These are phyloP conservation scores for Alaudala cheleensis DNA, from an alignment of 2,113 vertebrate genomes.

Conservation along the genomic window DNA sequence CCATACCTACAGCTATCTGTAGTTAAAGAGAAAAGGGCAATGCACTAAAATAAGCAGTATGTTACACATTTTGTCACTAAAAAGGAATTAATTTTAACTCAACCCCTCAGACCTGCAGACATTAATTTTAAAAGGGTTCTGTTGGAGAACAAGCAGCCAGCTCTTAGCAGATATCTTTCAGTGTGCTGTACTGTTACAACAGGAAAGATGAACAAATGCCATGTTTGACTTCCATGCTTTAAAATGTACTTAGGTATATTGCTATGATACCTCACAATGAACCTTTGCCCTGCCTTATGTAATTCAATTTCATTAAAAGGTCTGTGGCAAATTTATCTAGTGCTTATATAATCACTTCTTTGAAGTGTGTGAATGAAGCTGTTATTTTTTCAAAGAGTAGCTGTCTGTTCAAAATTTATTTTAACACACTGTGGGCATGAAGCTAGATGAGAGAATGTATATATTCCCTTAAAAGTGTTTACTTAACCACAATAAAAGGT, in stretches of 20 bases:
- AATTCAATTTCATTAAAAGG: slow-evolving; percentile 56
- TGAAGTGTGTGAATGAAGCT: slow-evolving; percentile 67
- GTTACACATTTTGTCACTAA: not conserved
- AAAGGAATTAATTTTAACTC: not conserved
- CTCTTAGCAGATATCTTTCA: not conserved
- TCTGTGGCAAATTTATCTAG: slow-evolving; percentile 45
- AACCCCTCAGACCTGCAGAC: not conserved
- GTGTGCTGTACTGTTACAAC: not conserved
- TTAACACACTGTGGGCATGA: slow-evolving; percentile 64
- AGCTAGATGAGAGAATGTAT: slow-evolving; percentile 70
- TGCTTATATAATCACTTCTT: slow-evolving; percentile 59
- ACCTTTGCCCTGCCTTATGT: slow-evolving; percentile 35
- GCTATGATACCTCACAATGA: not conserved
- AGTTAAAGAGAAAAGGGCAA: not conserved
- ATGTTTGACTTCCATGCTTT: not conserved
- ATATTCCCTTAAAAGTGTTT: slow-evolving; percentile 77
- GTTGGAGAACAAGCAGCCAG: not conserved
- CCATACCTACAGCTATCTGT: not conserved
- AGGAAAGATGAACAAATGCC: not conserved
- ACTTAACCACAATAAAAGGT: slow-evolving; percentile 78
- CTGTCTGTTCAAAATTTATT: slow-evolving; percentile 66
- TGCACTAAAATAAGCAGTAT: not conserved
- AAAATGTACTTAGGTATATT: not conserved
- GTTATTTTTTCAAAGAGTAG: slow-evolving; percentile 65
- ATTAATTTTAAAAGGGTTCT: not conserved